These are phyloP conservation scores for Dufourea novaeangliae DNA, from an alignment of 1,140 invertebrate genomes.

Conservation along the genomic window DNA sequence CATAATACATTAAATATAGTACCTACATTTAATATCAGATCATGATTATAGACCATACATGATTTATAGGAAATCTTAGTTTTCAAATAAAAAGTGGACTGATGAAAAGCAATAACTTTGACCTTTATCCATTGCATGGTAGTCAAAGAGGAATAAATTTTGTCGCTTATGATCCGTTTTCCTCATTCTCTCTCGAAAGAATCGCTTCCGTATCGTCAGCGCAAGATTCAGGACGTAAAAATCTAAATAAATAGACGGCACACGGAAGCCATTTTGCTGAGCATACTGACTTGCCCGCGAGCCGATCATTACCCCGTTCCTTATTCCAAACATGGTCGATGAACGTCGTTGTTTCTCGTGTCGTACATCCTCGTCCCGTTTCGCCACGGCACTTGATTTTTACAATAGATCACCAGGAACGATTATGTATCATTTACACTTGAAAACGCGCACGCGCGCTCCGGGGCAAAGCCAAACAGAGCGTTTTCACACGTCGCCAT, in stretches of 20 bases:
- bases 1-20: no score
- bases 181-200: constrained; percentile 15
- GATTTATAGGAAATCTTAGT: neutral
- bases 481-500: constrained; percentile 6
- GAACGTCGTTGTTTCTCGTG: constrained; percentile 23
- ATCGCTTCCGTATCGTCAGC: constrained; percentile 35
- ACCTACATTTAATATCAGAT: no score
- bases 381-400: constrained; percentile 47
- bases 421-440: constrained; percentile 42
- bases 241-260: constrained; percentile 43
- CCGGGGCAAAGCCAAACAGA: neutral
- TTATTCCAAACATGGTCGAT: constrained; percentile 42
- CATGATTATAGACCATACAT: no score
- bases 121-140: neutral
- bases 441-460: constrained; percentile 20
- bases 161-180: constrained; percentile 19
- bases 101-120: no score
- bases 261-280: constrained; percentile 52
- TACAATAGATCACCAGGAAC: neutral
- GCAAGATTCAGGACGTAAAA: constrained; percentile 52
- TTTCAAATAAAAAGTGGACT: no score
- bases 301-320: constrained; percentile 34
- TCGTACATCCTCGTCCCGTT: constrained; percentile 15
- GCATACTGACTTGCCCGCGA: constrained; percentile 13
- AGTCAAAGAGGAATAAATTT: neutral